Percentiles rank a stretch among this genome's conserved stretches.
Evolutionary conservation across 2,888 invertebrate species (phyloP).

Genomic region (Glomeris marginata): DNA sequence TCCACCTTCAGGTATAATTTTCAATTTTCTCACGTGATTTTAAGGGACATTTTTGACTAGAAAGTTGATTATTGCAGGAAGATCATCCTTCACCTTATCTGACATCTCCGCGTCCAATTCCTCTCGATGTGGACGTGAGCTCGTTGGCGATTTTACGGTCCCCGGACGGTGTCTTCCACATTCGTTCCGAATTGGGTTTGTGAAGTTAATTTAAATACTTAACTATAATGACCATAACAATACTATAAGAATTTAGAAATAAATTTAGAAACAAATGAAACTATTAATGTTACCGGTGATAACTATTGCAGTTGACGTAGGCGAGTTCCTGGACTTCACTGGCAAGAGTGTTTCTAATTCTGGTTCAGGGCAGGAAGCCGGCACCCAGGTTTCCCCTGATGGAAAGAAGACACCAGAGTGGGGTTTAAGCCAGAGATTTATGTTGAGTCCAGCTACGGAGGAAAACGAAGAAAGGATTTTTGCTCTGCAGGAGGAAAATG

Average conservation of each 20-base stretch:
- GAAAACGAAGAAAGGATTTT: not conserved
- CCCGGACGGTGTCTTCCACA: constrained; percentile 53
- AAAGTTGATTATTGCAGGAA: constrained; percentile 63
- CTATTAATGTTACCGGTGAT: too few relatives aligned
- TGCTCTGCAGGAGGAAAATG: constrained; percentile 11
- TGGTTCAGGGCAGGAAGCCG: not conserved
- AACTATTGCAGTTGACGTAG: too few relatives aligned
- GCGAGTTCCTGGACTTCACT: too few relatives aligned
- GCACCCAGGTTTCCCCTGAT: not conserved
- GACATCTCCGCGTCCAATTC: constrained; percentile 66
- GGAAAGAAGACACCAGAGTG: too few relatives aligned
- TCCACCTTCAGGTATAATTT: constrained; percentile 11
- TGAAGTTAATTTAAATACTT: too few relatives aligned
- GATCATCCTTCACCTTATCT: constrained; percentile 66
- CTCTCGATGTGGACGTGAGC: constrained; percentile 56
- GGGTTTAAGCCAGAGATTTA: too few relatives aligned
- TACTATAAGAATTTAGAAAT: too few relatives aligned
- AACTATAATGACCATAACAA: too few relatives aligned
- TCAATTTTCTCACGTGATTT: constrained; percentile 2
- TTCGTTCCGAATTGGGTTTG: constrained; percentile 24
- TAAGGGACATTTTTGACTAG: constrained; percentile 48
- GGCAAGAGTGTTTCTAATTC: constrained; percentile 2
- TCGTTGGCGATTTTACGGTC: constrained; percentile 54
- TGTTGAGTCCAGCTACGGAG: too few relatives aligned
- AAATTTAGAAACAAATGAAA: too few relatives aligned